A percentile compares a stretch with the other conserved stretches of the same genome.
These are phyloP conservation scores for Desmodus rotundus DNA, from an alignment of 2,113 vertebrate genomes.

Conservation along the genomic window DNA sequence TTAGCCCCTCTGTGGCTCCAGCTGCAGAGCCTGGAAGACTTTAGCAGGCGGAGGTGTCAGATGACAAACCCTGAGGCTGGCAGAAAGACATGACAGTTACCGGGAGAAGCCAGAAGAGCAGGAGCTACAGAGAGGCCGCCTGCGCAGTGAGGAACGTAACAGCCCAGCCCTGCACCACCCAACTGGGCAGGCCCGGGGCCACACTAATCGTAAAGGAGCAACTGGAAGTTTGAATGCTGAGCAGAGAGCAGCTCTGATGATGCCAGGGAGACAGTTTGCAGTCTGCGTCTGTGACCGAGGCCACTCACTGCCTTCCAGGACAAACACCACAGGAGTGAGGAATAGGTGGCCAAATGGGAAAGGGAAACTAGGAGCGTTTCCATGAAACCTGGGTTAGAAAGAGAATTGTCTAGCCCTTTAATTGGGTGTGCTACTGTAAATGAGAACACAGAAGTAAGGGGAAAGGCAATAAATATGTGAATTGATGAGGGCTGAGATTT, in stretches of 20 bases:
- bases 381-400: neutral
- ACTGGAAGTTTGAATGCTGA: neutral
- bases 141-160: neutral
- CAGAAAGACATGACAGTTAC: neutral
- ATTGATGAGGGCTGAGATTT: neutral
- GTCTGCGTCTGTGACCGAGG: no score
- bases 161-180: neutral
- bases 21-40: neutral
- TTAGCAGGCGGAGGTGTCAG: neutral
- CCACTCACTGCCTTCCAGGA: no score
- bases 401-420: neutral
- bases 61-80: neutral
- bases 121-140: neutral
- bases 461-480: neutral
- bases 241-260: neutral
- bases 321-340: neutral
- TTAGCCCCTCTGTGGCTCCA: neutral
- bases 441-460: neutral
- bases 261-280: fast-evolving
- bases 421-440: neutral
- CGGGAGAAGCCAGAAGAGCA: neutral
- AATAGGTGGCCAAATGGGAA: neutral
- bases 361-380: neutral
- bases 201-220: neutral
- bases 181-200: neutral